Conservation (phyloP, 1,140 invertebrate species). For the Oryzaephilus surinamensis region DNA sequence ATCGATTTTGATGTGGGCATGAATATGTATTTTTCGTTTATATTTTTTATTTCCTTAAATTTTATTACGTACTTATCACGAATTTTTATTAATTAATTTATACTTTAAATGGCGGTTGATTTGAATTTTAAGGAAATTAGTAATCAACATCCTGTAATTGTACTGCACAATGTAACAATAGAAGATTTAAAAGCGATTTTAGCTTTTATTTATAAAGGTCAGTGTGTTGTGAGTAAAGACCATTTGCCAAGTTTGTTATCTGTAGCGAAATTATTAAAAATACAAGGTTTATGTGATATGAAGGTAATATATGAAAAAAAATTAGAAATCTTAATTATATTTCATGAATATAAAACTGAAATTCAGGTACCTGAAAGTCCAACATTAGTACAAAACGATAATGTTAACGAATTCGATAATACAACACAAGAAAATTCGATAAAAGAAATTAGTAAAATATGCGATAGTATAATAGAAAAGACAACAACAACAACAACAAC, state of each 20-base stretch:
- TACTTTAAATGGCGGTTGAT: no score
- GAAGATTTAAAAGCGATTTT: slow-evolving; percentile 71
- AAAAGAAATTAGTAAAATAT: no score
- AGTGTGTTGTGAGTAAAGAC: slow-evolving; percentile 77
- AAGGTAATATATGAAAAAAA: no score
- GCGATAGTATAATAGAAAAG: no score
- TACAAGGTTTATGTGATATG: slow-evolving; percentile 76
- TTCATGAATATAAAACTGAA: no score
- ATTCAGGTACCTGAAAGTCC: slow-evolving; percentile 15
- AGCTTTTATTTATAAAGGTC: slow-evolving; percentile 86
- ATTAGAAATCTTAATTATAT: no score
- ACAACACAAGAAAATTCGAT: neutral
- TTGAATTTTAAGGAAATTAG: slow-evolving; percentile 29
- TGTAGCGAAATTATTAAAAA: slow-evolving; percentile 73
- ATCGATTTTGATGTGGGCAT: slow-evolving; percentile 1
- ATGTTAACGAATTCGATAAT: slow-evolving; percentile 5
- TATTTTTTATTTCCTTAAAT: no score
- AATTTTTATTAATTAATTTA: no score
- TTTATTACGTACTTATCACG: no score
- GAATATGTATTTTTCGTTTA: no score
- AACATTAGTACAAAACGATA: slow-evolving; percentile 6
- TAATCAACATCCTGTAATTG: slow-evolving; percentile 64
- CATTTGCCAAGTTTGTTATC: slow-evolving; percentile 70
- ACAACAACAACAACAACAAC: no score
- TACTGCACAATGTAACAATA: slow-evolving; percentile 70